A percentile compares a stretch with the other conserved stretches of the same genome.
Conservation (phyloP, 35 echinoderm and acorn worm genomes). For the Hemicentrotus pulcherrimus region DNA sequence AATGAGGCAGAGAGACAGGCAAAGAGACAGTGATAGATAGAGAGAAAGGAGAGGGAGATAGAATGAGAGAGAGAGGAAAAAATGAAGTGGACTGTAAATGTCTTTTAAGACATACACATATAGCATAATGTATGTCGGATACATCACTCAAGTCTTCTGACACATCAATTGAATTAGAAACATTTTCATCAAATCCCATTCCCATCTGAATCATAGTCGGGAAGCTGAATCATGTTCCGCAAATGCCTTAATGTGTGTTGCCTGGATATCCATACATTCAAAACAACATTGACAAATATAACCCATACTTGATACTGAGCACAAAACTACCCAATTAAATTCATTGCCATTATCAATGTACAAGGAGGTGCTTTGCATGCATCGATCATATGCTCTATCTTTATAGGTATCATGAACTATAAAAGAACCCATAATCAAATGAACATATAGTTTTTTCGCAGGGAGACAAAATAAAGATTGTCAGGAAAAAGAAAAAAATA, state of each 20-base stretch:
- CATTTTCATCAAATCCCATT: not conserved
- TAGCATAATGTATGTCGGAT: not conserved
- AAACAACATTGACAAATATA: not conserved
- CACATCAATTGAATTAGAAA: not conserved
- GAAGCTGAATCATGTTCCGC: not conserved
- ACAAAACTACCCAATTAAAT: not conserved
- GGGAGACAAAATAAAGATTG: not conserved
- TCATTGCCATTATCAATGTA: not conserved
- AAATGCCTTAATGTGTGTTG: constrained; percentile 2
- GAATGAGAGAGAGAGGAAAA: not conserved
- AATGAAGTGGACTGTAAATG: not conserved
- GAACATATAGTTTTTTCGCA: not conserved
- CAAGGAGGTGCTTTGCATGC: not conserved
- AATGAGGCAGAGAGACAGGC: too few relatives aligned
- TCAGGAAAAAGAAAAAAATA: not conserved
- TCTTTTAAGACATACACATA: not conserved
- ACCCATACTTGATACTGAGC: not conserved
- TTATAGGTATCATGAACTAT: not conserved
- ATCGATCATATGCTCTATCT: not conserved
- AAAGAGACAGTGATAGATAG: too few relatives aligned
- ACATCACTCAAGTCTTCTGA: not conserved
- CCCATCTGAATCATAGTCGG: not conserved
- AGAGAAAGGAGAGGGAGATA: not conserved
- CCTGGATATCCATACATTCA: not conserved
- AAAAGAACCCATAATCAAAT: not conserved